Evolutionary conservation across 1,140 invertebrate genomes (phyloP), one percentile per base, ranked within the genome.

Genomic region (Drosophila sp.): DNA sequence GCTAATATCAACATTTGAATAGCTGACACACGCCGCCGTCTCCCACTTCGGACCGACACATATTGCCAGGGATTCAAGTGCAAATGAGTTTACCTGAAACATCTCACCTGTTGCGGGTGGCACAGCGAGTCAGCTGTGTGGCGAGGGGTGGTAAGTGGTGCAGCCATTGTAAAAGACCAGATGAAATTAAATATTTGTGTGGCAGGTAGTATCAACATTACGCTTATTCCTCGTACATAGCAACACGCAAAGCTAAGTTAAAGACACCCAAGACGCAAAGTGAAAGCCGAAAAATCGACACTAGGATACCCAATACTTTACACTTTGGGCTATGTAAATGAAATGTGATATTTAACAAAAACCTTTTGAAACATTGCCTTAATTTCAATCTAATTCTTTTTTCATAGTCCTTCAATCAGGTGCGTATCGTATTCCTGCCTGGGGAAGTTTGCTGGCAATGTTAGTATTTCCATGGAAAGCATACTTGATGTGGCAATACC

Each of bases 11-110:
- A 82, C 80, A 83, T 83, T 81, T 81, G 74, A 65, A 66, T 66
- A 70, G 54, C 72, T 72, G 69, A 11, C 30, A 54, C 30, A 55
- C 58, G 35, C 57, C 50, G 58, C 38, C n/a, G 23, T 47, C 11
- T 33, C 32, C 27, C 50, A 38, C 41, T 55, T 10, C 38, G 66
- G 40, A 32, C 47, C 55, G 44, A 35, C 40, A 80, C 77, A 76
- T 70, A 75, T 80, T 80, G 70, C 78, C 67, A 70, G 47, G 74
- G 68, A 56, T 58, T 76, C 75, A 79, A 86, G 79, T 86, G 82
- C 65, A 86, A 86, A 86, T 86, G 82, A 86, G 78, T 81, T 86
- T 86, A 58, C 68, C 55, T 70, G 71, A 84, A 80, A 80, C 71
- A 57, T 47, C 66, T 35, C 63, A 85, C 82, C 82, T 85, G 78